Evolutionary conservation across 1,140 invertebrate species (phyloP), one percentile per base, ranked within the genome.

Genomic region (Stratiolaelaps scimitus): DNA sequence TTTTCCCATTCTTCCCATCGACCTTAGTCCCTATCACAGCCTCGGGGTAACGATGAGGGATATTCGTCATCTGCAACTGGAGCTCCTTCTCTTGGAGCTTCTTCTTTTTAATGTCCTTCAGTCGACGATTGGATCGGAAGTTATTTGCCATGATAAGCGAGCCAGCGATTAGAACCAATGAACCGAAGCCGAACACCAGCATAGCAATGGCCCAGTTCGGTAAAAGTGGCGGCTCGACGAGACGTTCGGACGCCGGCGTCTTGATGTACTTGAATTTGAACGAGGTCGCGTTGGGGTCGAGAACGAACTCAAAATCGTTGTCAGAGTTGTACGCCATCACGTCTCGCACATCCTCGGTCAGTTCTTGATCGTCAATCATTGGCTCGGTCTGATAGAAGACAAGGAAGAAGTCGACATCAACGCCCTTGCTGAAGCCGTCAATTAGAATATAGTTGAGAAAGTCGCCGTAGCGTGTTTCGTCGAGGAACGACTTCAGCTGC

Each of bases 111-210:
- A 60, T 60, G 23, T 60, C 20, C 34, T 60, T 60, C 26, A 60
- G 53, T 34, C 34, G 26, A 1, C 53, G 53, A 34, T 29, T 60
- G 26, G 53, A 60, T 1, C 53, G 53, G 53, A 60, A 60, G 10
- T 60, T 60, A 23, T 60, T 60, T 34, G 53, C 53, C 53, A 60
- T 60, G 53, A 60, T 60, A 26, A 60, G 26, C 2, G 53, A 60
- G 2, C 53, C 53, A 26, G 53, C 53, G 23, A 60, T 26, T 5
- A 60, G 53, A 23, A 60, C 34, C 53, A 60, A 23, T 15, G 53
- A 60, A 17, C 53, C 53, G 17, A 60, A 60, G 13, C 53, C 53
- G 26, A 60, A 60, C 17, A 60, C 53, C 53, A 60, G 26, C 17
- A 60, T 60, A 15, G 53, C 53, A 34, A 60, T 60, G 1, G 53